Evolutionary conservation across 2,888 invertebrate species (phyloP), one percentile per base, ranked within the genome.

Genomic region (Tetragonula carbonaria): DNA sequence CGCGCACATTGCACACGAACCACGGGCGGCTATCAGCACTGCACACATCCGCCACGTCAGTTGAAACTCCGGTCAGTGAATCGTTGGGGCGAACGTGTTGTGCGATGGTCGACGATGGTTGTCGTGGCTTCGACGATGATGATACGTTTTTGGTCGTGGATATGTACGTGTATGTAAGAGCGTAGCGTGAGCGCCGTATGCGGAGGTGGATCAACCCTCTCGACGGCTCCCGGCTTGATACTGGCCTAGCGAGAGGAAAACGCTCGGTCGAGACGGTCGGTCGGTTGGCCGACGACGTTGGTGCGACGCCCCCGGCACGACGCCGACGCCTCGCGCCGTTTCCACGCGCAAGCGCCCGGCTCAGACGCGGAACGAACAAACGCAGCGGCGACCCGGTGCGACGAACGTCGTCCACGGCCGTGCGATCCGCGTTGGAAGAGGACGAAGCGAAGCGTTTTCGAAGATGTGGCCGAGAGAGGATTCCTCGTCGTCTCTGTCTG

Each of bases 221-320:
- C 92, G 91, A 90, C 92, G 91, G 91, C 89, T 90, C 91, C 91
- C 93, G 91, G 90, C 86, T 89, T 93, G 91, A 91, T 90, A 93
- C 93, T 93, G 92, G 91, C 91, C 90, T 90, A 90, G 90, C 85
- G 73, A 85, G 91, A 91, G 91, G 88, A 90, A 86, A 91, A 91
- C 91, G 91, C 89, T 89, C 91, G 87, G 87, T 90, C 76, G 88
- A 87, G 84, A 90, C 90, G 85, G 82, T 85, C 90, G 90, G 88
- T 89, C 87, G 86, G 79, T 75, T 87, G 89, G 88, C 89, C 91
- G 91, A 90, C 88, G 90, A 90, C 90, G 91, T 89, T 91, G 91
- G 91, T 91, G 89, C 93, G 93, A 93, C 93, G 93, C 93, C 92
- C 92, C 93, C 93, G 90, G 87, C 90, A 88, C 90, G 85, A 90